Evolutionary conservation across 2,888 invertebrate species (phyloP).

Genomic region (Napeogenes sylphis): DNA sequence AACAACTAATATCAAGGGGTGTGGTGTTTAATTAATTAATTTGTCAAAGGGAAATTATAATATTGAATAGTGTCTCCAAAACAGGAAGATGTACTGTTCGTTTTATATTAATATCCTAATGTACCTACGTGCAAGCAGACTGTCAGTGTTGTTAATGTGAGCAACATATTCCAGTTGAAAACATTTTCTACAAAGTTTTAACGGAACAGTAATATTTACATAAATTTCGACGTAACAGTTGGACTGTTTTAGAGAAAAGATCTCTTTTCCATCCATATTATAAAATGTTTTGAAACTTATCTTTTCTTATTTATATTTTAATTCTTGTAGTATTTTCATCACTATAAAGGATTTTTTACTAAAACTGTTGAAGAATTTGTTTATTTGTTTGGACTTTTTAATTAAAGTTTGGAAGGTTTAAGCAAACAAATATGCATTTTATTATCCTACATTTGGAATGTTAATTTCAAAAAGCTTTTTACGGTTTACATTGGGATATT

Average conservation of each 20-base stretch:
- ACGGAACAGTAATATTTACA: slow-evolving; percentile 11
- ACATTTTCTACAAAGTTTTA: slow-evolving; percentile 14
- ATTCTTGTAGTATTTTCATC: background rate
- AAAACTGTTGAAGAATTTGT: background rate
- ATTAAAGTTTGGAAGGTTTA: background rate
- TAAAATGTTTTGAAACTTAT: slow-evolving; percentile 3
- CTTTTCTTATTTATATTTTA: background rate
- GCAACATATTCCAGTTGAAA: slow-evolving; percentile 16
- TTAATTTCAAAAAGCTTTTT: slow-evolving; percentile 24
- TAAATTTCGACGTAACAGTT: slow-evolving; percentile 11
- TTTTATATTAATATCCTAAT: slow-evolving; percentile 20
- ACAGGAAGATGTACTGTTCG: slow-evolving; percentile 1
- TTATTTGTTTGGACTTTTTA: background rate
- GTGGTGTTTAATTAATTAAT: no score
- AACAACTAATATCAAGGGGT: no score
- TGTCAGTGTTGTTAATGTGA: slow-evolving; percentile 19
- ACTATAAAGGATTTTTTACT: no score
- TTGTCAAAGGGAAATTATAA: no score
- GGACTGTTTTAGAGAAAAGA: slow-evolving; percentile 5
- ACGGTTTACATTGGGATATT: slow-evolving; percentile 23
- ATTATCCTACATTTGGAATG: background rate
- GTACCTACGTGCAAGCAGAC: slow-evolving; percentile 5
- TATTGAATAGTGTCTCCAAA: no score
- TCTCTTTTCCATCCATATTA: slow-evolving; percentile 7
- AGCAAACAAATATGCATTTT: background rate